Evolutionary conservation across 37 sponge, comb jelly and placozoan genomes (phyloP), one percentile per base, ranked within the genome.

Genomic region (Ephydatia muelleri): DNA sequence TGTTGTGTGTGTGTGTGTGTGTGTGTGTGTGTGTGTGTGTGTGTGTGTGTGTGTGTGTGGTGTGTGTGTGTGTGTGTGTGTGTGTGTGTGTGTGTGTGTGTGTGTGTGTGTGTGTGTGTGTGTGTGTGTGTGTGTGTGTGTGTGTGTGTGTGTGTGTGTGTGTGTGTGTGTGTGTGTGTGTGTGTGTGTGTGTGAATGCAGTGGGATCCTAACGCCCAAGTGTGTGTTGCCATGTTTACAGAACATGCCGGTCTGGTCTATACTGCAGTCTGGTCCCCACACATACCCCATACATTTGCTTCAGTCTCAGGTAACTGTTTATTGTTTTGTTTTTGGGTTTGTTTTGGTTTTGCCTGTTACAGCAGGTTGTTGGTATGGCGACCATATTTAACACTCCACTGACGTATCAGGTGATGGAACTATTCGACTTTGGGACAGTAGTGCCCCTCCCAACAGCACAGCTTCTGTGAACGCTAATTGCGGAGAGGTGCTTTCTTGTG

Each of bases 401-500:
- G n/a, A 34, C 70, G n/a, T 6, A 26, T 9, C 39, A 92, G 93
- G 89, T 71, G 94, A 93, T 77, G 76, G 74, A 21, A 83, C 77
- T 22, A 47, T 93, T 26, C 70, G 94, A 27, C 14, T 93, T 3
- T 93, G 94, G 94, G 91, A 90, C 49, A 30, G 40, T 1, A 9
- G 68, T 19, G 23, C 28, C 26, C 89, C 89, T 14, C 65, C 72
- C 0, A 77, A 79, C 36, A 74, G 82, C 80, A 77, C 64, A 43
- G 37, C 66, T 35, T 37, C 4, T 0, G 27, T 83, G 8, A 67
- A 77, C 2, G 75, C 71, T 32, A 84, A 89, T 76, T 31, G 67
- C 4, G 85, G 80, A 27, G 96, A 95, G 30, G 83, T 93, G 8
- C 88, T 95, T 19, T 30, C 91, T 4, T 95, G 93, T 70, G 90